Percentiles rank a stretch among this genome's conserved stretches.
phyloP scores from a whole-genome alignment of 2,888 invertebrate genomes.

The Mesorhabditis belari region DNA sequence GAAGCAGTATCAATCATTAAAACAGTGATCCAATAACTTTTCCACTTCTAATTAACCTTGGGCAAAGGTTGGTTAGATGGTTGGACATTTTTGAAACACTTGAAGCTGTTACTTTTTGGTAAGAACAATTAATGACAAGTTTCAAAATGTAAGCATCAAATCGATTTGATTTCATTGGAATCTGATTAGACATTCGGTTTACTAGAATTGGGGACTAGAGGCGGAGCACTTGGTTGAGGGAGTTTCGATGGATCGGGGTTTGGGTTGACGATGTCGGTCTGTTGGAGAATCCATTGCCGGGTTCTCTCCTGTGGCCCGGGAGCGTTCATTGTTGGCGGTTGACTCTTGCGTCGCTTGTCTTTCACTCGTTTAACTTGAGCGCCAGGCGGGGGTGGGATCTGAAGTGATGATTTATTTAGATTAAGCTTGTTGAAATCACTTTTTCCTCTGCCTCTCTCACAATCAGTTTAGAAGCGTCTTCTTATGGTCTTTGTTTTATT shows the following conservation, averaged over 20 bases:
- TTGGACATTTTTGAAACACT: no score
- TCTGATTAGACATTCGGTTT: not conserved
- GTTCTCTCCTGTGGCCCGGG: slow-evolving; percentile 13
- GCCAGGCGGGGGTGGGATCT: slow-evolving; percentile 8
- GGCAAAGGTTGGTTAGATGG: no score
- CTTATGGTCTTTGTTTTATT: no score
- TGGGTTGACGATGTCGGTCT: slow-evolving; percentile 42
- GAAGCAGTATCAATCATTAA: no score
- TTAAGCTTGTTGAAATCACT: not conserved
- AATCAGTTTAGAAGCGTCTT: no score
- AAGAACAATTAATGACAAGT: slow-evolving; percentile 1
- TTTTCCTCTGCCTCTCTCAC: no score
- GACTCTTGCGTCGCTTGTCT: not conserved
- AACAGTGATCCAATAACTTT: no score
- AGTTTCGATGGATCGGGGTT: no score
- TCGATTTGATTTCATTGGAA: slow-evolving; percentile 8
- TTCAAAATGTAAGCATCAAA: slow-evolving; percentile 8
- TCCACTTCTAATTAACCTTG: no score
- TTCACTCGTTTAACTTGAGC: slow-evolving; percentile 4
- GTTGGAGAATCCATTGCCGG: slow-evolving; percentile 45
- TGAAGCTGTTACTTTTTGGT: no score
- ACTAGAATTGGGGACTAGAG: slow-evolving; percentile 1
- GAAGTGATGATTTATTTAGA: not conserved
- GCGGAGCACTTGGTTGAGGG: no score
- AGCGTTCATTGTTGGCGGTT: slow-evolving; percentile 5